Evolutionary conservation across 2,113 vertebrate genomes (phyloP).

Genomic region (Hystrix cristata): DNA sequence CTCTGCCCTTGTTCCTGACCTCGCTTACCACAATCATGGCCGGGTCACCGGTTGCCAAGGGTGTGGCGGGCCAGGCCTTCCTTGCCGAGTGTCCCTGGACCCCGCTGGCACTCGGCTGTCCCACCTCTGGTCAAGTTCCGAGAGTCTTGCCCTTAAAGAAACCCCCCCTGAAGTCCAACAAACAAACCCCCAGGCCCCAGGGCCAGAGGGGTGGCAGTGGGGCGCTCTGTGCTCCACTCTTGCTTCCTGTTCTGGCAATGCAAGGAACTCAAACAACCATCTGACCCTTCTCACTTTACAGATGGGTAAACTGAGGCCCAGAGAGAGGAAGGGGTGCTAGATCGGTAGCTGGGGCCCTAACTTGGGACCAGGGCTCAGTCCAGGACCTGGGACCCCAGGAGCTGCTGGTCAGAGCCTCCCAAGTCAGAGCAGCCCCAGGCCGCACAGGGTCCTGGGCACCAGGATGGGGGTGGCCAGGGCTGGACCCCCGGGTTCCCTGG

Average conservation of each 20-base stretch:
- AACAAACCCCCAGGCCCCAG: background rate
- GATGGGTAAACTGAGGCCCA: conserved; percentile 14
- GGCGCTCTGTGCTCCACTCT: accelerated
- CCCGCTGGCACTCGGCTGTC: background rate
- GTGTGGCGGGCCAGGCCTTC: background rate
- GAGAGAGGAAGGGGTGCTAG: background rate
- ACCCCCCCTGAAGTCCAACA: background rate
- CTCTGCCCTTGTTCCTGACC: conserved; percentile 26
- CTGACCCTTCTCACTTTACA: background rate
- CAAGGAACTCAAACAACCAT: background rate
- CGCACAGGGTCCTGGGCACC: background rate
- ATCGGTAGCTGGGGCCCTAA: too few species aligned
- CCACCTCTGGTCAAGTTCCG: background rate
- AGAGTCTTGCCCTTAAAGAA: background rate
- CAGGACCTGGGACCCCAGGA: background rate
- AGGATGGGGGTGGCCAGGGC: background rate
- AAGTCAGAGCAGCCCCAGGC: background rate
- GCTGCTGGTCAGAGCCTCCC: background rate
- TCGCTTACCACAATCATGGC: background rate
- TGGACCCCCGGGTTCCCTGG: background rate
- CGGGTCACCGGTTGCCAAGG: background rate
- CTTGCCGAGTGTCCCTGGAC: accelerated
- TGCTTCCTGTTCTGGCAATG: accelerated
- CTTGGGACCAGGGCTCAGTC: background rate
- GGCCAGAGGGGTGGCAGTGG: accelerated